Conservation (phyloP, 1,140 invertebrate species). For the Leptopilina boulardi region DNA sequence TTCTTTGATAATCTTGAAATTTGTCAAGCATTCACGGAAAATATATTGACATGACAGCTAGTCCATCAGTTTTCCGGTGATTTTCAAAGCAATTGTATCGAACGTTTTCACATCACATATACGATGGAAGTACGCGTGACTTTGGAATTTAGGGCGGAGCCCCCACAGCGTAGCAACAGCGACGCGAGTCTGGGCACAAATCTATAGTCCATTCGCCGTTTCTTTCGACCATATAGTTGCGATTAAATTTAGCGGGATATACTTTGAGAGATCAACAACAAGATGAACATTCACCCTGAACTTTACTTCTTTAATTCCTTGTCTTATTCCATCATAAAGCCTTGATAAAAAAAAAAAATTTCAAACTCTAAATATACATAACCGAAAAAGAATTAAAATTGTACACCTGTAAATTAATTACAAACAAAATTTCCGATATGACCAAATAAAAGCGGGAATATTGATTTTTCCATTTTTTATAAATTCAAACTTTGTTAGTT, state of each 20-base stretch:
- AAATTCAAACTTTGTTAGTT: background rate
- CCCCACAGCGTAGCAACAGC: constrained; percentile 49
- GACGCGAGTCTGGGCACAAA: constrained; percentile 34
- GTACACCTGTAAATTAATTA: background rate
- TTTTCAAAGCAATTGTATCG: constrained; percentile 17
- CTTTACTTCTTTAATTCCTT: background rate
- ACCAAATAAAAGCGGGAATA: background rate
- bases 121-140: constrained; percentile 33
- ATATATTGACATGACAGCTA: background rate
- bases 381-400: background rate
- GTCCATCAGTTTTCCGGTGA: background rate
- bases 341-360: too few relatives aligned
- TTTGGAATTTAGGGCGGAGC: constrained; percentile 54
- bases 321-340: too few relatives aligned
- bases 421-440: background rate
- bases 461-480: background rate
- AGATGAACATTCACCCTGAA: constrained; percentile 3
- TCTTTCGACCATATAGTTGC: constrained; percentile 34
- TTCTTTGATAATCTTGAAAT: background rate
- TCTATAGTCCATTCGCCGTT: constrained; percentile 32
- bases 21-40: background rate
- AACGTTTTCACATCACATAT: constrained; percentile 29
- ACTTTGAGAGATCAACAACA: background rate
- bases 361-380: background rate
- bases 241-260: constrained; percentile 31